Base-by-base conservation (phyloP, 2,113 vertebrate genomes). In the Arothron firmamentum region DNA sequence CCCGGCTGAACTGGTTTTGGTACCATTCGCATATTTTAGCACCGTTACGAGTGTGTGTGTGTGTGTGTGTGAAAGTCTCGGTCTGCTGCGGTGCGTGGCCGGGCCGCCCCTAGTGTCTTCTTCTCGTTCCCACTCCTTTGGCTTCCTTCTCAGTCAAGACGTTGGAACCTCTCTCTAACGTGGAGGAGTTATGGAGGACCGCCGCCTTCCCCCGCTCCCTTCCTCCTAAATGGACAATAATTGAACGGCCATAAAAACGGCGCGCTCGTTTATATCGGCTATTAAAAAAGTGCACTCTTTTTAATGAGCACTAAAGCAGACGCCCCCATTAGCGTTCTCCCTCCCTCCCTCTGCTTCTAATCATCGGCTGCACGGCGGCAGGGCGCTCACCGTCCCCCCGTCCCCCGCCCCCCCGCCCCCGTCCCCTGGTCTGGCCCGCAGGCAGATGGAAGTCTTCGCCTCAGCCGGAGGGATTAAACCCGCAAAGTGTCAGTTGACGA, bases 141-240 rank as follows among this genome's bases (percentile, higher is more conserved):
- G 10, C n/a, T 7, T 66, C 59, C 72, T 69, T 79, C 81, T 80
- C 81, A 84, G 65, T 72, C 65, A 61, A 62, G 43, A 54, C 45
- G 56, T 70, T 14, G 48, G 68, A 56, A 70, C 77, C 52, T 41
- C 70, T 64, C 63, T 10, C 19, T 65, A 55, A 70, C 52, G 65
- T 53, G 59, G 79, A 47, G 43, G 64, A 74, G 75, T 69, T 79
- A 81, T 66, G 67, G 50, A 71, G 67, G 67, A 56, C 79, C 79
- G 80, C 60, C 68, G 67, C 55, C 57, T 76, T 69, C 70, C 58
- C 77, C 80, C 75, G 65, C 48, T 64, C 60, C 63, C 54, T 67
- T 78, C 78, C 61, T 82, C 65, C 84, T 79, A 85, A 82, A 87
- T 80, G 75, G 83, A 82, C 78, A 81, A 81, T 85, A 86, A 89